Evolutionary conservation across 2,888 invertebrate species (phyloP), one percentile per base, ranked within the genome.

Genomic region (Gisinianus flammeolus): DNA sequence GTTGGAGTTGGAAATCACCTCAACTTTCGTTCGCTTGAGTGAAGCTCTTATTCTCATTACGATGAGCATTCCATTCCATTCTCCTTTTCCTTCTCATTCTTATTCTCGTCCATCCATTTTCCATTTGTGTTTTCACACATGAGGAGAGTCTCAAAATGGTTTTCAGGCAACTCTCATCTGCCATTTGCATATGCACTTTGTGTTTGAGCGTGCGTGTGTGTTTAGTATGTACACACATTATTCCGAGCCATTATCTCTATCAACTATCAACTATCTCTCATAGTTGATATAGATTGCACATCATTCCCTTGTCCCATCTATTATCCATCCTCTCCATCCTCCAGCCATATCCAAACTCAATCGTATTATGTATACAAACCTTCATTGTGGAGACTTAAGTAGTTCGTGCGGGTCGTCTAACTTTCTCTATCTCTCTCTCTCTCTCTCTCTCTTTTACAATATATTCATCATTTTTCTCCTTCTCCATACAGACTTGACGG

Each of bases 151-250:
- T 19, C 28, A 28, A 28, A 70, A 70, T 70, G 24, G 70, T 44
- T 52, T 26, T 31, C 44, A 19, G 30, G 16, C 30, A 68, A 22
- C 19, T 24, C 54, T 56, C 54, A 52, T 54, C 56, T 54, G 24
- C 71, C 71, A 71, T 71, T 54, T 71, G 54, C 71, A 71, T 68
- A 33, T 68, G 68, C 35, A 68, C 68, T 31, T 33, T 68, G 30
- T 67, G 67, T 31, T 33, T 68, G 30, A 28, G 67, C 28, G n/a
- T 67, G 67, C 31, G 67, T 67, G 30, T 19, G 33, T 58, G 22
- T 2, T n/a, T 62, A 12, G 58, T 26, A 22, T 2, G 44, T 2
- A 44, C 30, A 71, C 71, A 71, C 54, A 54, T 54, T 54, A 71
- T 71, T 71, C 71, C 56, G 28, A 54, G 24, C 71, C 71, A 71